Evolutionary conservation across 2,113 vertebrate species (phyloP).

Genomic region (Ranitomeya variabilis): DNA sequence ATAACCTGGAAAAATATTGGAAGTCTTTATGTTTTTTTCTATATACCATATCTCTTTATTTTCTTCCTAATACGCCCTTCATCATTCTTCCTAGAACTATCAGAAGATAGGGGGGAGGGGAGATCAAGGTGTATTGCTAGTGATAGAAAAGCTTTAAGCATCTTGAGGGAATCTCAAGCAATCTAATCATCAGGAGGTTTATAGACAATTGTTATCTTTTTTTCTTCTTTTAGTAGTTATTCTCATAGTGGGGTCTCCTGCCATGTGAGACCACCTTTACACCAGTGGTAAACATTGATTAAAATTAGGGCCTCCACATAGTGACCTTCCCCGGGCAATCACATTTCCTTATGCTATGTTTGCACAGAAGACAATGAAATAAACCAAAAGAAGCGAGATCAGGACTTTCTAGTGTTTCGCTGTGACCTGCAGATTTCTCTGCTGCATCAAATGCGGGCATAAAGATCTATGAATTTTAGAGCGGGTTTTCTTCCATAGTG

Average conservation of each 20-base stretch:
- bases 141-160: too few relatives aligned
- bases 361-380: not conserved
- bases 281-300: not conserved
- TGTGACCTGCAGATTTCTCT: not conserved
- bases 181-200: too few relatives aligned
- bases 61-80: too few relatives aligned
- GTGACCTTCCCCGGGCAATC: not conserved
- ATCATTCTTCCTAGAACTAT: too few relatives aligned
- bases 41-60: too few relatives aligned
- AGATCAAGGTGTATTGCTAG: too few relatives aligned
- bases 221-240: not conserved
- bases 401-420: not conserved
- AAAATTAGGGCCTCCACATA: not conserved
- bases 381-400: slow-evolving; percentile 4
- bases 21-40: too few relatives aligned
- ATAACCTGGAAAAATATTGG: too few relatives aligned
- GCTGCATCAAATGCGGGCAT: not conserved
- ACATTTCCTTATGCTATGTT: slow-evolving; percentile 2
- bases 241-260: not conserved
- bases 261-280: not conserved
- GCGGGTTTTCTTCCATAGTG: not conserved
- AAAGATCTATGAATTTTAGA: not conserved
- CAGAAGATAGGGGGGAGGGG: too few relatives aligned
- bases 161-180: too few relatives aligned
- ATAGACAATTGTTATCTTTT: too few relatives aligned